Base-by-base conservation (phyloP, 2,888 invertebrate genomes). In the Cataglyphis livida region DNA sequence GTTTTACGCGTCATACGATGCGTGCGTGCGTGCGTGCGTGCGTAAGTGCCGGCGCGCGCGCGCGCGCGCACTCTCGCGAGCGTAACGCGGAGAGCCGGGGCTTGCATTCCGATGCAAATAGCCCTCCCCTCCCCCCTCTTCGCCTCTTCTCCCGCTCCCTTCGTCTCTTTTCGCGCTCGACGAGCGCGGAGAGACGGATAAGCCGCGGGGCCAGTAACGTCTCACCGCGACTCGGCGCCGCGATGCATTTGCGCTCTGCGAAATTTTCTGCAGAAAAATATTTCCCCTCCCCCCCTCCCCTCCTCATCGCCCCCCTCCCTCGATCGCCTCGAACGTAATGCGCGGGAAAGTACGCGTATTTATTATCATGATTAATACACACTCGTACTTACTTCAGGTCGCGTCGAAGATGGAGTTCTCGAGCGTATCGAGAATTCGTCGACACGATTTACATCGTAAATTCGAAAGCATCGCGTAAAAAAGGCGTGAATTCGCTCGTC, bases 21-120 rank as follows among this genome's bases (percentile, higher is more conserved):
- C 66, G 7, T 68, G 48, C 66, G 44, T 54, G 51, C 28, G n/a
- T 61, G 48, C 64, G 70, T 75, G 83, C 86, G 85, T 84, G 84
- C 71, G 1, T 7, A 1, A 25, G 25, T 41, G 38, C 38, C 2
- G n/a, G n/a, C 9, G 76, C 54, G 81, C 68, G 70, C 82, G 75
- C 84, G 15, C 57, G 64, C 74, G 82, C 86, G 79, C 82, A 81
- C 61, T 79, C 79, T 73, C 76, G 73, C 62, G 82, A 86, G 79
- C 81, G 79, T 82, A 84, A 81, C 79, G 59, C 85, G 79, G 82
- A 75, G 68, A 75, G 82, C 73, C 82, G 86, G 85, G 88, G 82
- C 88, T 91, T 92, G 92, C 92, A 92, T 92, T 92, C 92, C 92
- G 88, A 92, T 92, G 92, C 91, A 92, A 92, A 92, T 92, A 88